A percentile compares a stretch with the other conserved stretches of the same genome.
phyloP scores from a whole-genome alignment of 1,140 invertebrate species.

The Heliconius melpomene region DNA sequence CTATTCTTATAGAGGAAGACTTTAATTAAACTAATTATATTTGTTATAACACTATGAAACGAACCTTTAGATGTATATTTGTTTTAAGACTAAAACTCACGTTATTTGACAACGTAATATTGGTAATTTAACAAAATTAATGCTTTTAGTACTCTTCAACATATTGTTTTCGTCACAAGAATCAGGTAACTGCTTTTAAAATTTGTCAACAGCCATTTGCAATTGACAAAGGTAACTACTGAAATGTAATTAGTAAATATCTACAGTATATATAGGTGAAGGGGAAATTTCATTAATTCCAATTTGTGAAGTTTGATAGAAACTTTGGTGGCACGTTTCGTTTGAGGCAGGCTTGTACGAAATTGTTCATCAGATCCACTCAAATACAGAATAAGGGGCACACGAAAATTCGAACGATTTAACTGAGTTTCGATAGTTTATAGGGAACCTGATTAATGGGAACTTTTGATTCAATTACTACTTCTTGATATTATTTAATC shows the following conservation, averaged over 20 bases:
- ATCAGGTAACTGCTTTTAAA: neutral
- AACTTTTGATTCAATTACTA: neutral
- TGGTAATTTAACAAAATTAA: too few species aligned
- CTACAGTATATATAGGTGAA: neutral
- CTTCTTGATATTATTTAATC: too few species aligned
- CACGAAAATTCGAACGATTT: slow-evolving; percentile 13
- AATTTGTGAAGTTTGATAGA: slow-evolving; percentile 22
- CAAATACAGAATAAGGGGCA: slow-evolving; percentile 11
- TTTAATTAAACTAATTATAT: slow-evolving; percentile 9
- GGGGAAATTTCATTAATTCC: slow-evolving; percentile 39
- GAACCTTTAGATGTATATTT: neutral
- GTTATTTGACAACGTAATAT: too few species aligned
- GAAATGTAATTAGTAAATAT: slow-evolving; percentile 23
- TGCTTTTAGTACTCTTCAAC: too few species aligned
- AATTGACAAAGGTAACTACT: neutral
- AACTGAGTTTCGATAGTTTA: slow-evolving; percentile 17
- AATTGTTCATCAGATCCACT: slow-evolving; percentile 22
- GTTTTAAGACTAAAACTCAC: neutral
- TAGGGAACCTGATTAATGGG: neutral
- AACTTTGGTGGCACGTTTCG: slow-evolving; percentile 27
- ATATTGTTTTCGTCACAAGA: too few species aligned
- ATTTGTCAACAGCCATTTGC: neutral
- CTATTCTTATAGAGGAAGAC: neutral
- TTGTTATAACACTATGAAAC: neutral
- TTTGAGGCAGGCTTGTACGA: slow-evolving; percentile 25